These are phyloP conservation scores for Siderastrea radians DNA, from an alignment of 92 coral and sea anemone species.

Conservation along the genomic window DNA sequence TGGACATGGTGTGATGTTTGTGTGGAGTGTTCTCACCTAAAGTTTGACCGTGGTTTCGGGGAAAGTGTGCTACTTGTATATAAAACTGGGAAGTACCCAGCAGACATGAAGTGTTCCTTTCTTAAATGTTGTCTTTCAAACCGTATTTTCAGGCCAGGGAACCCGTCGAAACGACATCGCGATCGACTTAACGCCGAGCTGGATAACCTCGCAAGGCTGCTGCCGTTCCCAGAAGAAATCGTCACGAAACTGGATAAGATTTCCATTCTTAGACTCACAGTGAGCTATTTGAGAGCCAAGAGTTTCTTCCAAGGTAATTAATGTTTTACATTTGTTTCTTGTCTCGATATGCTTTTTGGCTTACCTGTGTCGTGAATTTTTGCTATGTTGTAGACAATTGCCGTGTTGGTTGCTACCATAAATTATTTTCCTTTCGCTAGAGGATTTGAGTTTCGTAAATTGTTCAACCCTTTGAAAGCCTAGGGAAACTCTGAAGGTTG, in stretches of 20 bases:
- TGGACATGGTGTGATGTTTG: constrained; percentile 86
- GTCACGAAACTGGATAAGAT: constrained; percentile 99
- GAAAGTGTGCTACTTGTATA: constrained; percentile 40
- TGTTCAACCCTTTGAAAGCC: constrained; percentile 19
- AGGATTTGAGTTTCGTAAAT: constrained; percentile 10
- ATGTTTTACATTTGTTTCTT: constrained; percentile 18
- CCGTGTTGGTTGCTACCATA: constrained; percentile 29
- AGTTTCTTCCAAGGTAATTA: constrained; percentile 97
- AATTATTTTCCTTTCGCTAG: constrained; percentile 6
- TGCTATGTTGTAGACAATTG: constrained; percentile 14
- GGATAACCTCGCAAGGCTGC: constrained; percentile 97
- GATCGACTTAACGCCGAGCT: constrained; percentile 98
- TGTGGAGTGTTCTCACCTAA: constrained; percentile 85
- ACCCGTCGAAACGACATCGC: constrained; percentile 99
- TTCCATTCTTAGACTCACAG: constrained; percentile 98
- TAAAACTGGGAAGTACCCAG: not conserved
- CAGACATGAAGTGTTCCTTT: constrained; percentile 13
- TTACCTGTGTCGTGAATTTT: constrained; percentile 27
- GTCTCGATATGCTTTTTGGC: constrained; percentile 14
- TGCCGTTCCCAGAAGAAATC: constrained; percentile 98
- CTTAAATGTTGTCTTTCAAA: constrained; percentile 24
- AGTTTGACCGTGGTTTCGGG: constrained; percentile 68
- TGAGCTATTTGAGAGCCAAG: constrained; percentile 98
- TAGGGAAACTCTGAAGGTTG: not conserved
- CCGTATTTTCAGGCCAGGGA: constrained; percentile 91